phyloP scores from a whole-genome alignment of 2,797 vertebrate genomes.

The Hemitrygon akajei region DNA sequence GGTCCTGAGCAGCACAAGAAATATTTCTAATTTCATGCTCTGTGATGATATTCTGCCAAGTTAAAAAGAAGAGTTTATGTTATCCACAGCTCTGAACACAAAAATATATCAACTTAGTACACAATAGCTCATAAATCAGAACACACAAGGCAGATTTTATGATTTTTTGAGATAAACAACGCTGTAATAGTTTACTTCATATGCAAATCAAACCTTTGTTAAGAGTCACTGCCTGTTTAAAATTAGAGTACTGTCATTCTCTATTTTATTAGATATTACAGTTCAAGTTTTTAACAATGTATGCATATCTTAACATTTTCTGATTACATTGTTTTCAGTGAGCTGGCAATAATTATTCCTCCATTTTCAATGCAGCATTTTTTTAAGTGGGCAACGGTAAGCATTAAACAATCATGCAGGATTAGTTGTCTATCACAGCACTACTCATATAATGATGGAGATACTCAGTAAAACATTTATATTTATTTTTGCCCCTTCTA shows the following conservation, averaged over 20 bases:
- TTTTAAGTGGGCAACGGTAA: not conserved
- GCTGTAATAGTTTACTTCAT: not conserved
- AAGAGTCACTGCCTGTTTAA: not conserved
- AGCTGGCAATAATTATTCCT: not conserved
- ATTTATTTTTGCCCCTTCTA: not conserved
- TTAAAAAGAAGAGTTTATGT: constrained; percentile 26
- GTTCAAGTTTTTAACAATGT: not conserved
- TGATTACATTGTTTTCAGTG: not conserved
- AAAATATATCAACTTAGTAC: not conserved
- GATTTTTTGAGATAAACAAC: not conserved
- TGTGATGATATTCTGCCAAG: constrained; percentile 84
- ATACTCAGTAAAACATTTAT: not conserved
- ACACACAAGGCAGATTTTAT: not conserved
- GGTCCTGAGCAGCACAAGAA: constrained; percentile 96
- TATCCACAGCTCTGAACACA: not conserved
- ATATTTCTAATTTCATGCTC: constrained; percentile 99
- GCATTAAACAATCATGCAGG: not conserved
- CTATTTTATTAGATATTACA: not conserved
- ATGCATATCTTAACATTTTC: not conserved
- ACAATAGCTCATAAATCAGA: not conserved
- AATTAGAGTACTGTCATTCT: not conserved
- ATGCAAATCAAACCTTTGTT: not conserved
- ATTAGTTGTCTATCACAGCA: not conserved
- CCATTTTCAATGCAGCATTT: not conserved
- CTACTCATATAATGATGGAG: not conserved